A percentile compares a stretch with the other conserved stretches of the same genome.
phyloP scores from a whole-genome alignment of 2,888 invertebrate genomes.

The Luffia ferchaultella region DNA sequence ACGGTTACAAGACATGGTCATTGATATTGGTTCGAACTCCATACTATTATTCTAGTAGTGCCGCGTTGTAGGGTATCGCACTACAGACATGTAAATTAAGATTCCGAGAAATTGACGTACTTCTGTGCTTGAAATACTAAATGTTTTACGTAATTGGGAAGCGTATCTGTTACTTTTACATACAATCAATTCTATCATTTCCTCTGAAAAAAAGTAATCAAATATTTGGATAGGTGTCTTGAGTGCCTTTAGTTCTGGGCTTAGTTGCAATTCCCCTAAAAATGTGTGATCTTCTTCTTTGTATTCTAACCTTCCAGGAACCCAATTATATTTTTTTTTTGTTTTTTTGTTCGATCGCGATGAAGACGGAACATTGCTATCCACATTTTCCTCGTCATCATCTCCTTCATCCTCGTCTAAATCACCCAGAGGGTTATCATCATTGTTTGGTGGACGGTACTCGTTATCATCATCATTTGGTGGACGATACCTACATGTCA shows the following conservation, averaged over 20 bases:
- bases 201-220: constrained; percentile 14
- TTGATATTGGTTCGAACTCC: constrained; percentile 11
- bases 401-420: background rate
- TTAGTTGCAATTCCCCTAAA: constrained; percentile 12
- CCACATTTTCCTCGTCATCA: background rate
- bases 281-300: constrained; percentile 12
- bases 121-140: constrained; percentile 13
- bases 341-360: background rate
- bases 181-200: constrained; percentile 14
- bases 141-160: constrained; percentile 12
- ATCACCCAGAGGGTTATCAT: constrained; percentile 11
- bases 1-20: constrained; percentile 16
- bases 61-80: constrained; percentile 16
- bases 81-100: constrained; percentile 16
- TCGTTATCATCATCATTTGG: no score
- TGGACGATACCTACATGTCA: constrained; percentile 3
- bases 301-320: constrained; percentile 1
- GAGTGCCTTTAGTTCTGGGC: constrained; percentile 10
- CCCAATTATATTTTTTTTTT: constrained; percentile 8
- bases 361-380: background rate
- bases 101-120: constrained; percentile 16
- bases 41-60: constrained; percentile 13
- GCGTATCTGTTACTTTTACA: constrained; percentile 14
- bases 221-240: constrained; percentile 16
- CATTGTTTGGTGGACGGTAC: no score